phyloP scores from a whole-genome alignment of 2,888 invertebrate genomes.

The Amblyteles armatorius region DNA sequence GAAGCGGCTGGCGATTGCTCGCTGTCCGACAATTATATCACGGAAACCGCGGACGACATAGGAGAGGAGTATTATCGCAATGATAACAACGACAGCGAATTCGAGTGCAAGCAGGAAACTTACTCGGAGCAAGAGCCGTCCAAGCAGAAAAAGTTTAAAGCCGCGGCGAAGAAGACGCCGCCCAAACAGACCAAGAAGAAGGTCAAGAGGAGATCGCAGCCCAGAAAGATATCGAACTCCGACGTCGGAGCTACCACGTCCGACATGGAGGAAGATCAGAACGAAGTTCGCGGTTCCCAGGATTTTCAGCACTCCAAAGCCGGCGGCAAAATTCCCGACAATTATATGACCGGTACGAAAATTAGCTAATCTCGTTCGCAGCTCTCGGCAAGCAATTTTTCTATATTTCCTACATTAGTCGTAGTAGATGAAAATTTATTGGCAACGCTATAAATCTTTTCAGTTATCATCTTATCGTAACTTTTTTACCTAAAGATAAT shows the following conservation, averaged over 20 bases:
- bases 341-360: conserved; percentile 80
- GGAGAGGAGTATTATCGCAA: conserved; percentile 72
- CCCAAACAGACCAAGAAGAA: conserved; percentile 74
- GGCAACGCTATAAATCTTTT: no score
- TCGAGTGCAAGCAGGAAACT: conserved; percentile 68
- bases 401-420: no score
- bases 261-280: conserved; percentile 77
- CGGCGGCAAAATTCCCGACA: conserved; percentile 80
- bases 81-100: conserved; percentile 63
- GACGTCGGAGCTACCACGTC: conserved; percentile 68
- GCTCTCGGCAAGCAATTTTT: no score
- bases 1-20: conserved; percentile 69
- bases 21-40: conserved; percentile 72
- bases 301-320: conserved; percentile 65
- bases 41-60: conserved; percentile 50
- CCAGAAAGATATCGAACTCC: conserved; percentile 60
- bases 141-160: conserved; percentile 75
- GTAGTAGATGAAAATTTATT: no score
- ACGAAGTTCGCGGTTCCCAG: conserved; percentile 67
- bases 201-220: conserved; percentile 73
- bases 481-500: no score
- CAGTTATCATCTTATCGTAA: no score
- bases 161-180: conserved; percentile 69
- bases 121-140: conserved; percentile 63
- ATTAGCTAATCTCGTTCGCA: no score